phyloP scores from a whole-genome alignment of 1,140 invertebrate species.

The Lepidotrigona ventralis region DNA sequence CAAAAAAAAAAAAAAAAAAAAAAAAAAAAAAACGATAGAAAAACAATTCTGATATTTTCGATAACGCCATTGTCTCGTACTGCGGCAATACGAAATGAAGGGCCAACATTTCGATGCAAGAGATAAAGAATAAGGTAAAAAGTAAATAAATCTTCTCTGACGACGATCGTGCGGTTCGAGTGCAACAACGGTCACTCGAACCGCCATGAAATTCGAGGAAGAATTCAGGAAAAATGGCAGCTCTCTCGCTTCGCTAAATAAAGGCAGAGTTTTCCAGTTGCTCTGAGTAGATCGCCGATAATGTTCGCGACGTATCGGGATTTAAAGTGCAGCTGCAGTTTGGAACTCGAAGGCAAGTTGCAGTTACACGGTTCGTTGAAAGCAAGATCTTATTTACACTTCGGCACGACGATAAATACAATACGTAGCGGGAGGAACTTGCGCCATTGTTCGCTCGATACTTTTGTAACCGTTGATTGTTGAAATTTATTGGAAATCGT shows the following conservation, averaged over 20 bases:
- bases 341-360: conserved; percentile 13
- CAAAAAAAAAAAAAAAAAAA: too few species aligned
- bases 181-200: too few species aligned
- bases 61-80: neutral
- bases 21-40: neutral
- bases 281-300: neutral
- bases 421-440: neutral
- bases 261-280: neutral
- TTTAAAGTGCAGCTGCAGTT: conserved; percentile 22
- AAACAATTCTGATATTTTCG: neutral
- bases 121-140: neutral
- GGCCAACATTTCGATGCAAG: neutral
- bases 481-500: neutral
- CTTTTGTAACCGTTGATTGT: neutral
- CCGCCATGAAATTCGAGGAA: neutral
- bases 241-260: neutral
- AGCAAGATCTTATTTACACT: conserved; percentile 23
- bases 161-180: neutral
- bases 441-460: neutral
- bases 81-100: neutral
- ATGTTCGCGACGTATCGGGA: conserved; percentile 10
- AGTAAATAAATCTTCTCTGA: neutral
- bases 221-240: neutral
- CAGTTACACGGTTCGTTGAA: neutral
- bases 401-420: conserved; percentile 16